phyloP scores from a whole-genome alignment of 1,140 invertebrate genomes.

The Anastrepha obliqua region DNA sequence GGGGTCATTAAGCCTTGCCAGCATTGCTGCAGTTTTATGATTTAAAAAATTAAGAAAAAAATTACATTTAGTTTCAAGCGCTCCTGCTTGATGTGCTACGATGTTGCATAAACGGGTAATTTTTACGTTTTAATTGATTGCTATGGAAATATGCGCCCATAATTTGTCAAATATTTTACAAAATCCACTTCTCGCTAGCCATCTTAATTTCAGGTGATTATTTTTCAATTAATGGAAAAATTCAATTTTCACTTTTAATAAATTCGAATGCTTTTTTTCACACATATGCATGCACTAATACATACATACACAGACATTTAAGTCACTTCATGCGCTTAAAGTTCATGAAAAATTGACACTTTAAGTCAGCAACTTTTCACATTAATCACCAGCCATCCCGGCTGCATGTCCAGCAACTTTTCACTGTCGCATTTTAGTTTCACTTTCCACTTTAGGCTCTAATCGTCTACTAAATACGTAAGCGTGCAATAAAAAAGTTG shows the following conservation, averaged over 20 bases:
- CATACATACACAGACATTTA: too few species aligned
- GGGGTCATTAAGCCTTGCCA: too few species aligned
- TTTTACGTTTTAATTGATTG: too few species aligned
- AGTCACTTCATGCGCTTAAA: not conserved
- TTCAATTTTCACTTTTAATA: not conserved
- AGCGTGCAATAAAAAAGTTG: not conserved
- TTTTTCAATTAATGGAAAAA: not conserved
- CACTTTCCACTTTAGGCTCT: constrained; percentile 12
- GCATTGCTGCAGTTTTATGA: not conserved
- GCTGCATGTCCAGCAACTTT: not conserved
- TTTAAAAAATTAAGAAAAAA: too few species aligned
- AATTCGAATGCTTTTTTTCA: too few species aligned
- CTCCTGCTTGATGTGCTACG: too few species aligned
- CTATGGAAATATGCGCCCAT: too few species aligned
- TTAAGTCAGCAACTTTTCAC: constrained; percentile 37
- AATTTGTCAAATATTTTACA: not conserved
- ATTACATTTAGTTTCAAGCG: too few species aligned
- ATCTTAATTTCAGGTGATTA: not conserved
- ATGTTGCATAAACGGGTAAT: too few species aligned
- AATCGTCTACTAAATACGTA: not conserved
- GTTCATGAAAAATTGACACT: not conserved
- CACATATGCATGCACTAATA: not conserved
- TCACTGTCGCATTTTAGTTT: constrained; percentile 31
- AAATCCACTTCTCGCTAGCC: not conserved
- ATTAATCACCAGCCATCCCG: not conserved